phyloP scores from a whole-genome alignment of 2,113 vertebrate species.

The Myiagra hebetior region DNA sequence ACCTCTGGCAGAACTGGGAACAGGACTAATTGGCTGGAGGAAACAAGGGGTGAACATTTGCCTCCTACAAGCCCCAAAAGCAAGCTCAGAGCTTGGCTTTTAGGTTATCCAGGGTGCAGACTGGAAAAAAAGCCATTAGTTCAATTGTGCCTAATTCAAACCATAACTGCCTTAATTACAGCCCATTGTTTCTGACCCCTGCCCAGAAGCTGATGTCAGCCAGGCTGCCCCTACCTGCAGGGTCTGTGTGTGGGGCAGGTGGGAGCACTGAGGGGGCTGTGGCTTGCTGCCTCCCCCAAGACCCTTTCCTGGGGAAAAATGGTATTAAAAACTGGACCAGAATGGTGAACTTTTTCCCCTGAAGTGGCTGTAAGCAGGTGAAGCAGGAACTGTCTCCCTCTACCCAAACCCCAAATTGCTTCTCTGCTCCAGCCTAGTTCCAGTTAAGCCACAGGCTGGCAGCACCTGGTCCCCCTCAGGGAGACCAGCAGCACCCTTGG shows the following conservation, averaged over 20 bases:
- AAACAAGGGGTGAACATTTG: not conserved
- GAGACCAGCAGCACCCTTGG: not conserved
- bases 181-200: not conserved
- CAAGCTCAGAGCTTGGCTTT: not conserved
- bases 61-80: not conserved
- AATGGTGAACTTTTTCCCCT: not conserved
- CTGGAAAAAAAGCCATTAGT: not conserved
- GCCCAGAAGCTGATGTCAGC: not conserved
- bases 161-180: not conserved
- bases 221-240: not conserved
- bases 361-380: not conserved
- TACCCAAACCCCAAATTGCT: not conserved
- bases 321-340: not conserved
- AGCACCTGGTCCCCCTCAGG: not conserved
- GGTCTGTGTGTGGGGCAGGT: not conserved
- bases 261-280: not conserved
- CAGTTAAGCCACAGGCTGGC: not conserved
- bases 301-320: not conserved
- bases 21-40: not conserved
- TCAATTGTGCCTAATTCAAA: not conserved
- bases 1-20: not conserved
- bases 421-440: not conserved
- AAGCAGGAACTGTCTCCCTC: not conserved
- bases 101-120: not conserved
- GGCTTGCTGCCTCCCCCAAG: not conserved